Conservation (phyloP, 2,113 vertebrate species). For the Haemorhous mexicanus region DNA sequence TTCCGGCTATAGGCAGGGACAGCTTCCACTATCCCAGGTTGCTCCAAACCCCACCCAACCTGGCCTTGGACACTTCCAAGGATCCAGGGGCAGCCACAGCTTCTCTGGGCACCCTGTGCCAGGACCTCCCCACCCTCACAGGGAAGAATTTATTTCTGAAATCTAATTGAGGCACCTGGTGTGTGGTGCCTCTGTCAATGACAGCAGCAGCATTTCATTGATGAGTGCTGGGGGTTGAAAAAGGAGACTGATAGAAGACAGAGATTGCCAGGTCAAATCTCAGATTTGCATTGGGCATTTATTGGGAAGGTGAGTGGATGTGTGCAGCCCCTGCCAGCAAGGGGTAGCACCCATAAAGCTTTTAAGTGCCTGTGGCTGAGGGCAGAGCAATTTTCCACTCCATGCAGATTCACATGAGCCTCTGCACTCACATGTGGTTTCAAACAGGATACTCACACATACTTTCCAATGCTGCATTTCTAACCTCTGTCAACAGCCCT, state of each 20-base stretch:
- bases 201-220: not conserved
- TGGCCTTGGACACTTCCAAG: not conserved
- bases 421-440: constrained; percentile 43
- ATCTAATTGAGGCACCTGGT: not conserved
- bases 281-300: not conserved
- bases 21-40: rapidly evolving
- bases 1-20: not conserved
- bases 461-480: constrained; percentile 51
- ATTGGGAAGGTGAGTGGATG: not conserved
- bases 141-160: not conserved
- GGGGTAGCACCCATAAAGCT: not conserved
- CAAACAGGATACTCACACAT: constrained; percentile 58
- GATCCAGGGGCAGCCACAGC: not conserved
- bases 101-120: not conserved
- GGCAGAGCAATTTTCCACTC: constrained; percentile 51
- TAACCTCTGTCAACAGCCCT: constrained; percentile 38
- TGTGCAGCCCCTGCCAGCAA: not conserved
- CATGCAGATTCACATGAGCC: constrained; percentile 2
- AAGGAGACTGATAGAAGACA: not conserved
- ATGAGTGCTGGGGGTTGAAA: not conserved
- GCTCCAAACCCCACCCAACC: rapidly evolving
- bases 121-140: not conserved
- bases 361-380: not conserved
- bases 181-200: not conserved
- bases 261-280: not conserved